phyloP scores from a whole-genome alignment of 1,140 invertebrate species.

The Nephila pilipes region DNA sequence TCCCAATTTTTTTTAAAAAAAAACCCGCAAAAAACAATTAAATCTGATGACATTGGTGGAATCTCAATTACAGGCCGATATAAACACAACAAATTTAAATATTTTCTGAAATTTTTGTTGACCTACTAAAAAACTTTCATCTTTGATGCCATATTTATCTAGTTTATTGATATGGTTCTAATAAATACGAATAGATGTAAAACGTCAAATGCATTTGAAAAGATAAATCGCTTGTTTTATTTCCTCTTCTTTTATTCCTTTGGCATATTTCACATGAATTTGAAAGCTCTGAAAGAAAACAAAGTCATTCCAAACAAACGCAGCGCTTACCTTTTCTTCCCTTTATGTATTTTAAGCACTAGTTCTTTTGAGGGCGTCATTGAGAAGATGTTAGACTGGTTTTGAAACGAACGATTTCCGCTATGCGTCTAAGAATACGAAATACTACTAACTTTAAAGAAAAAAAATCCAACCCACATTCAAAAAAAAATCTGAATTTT shows the following conservation, averaged over 20 bases:
- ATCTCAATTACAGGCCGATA: no score
- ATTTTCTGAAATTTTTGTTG: no score
- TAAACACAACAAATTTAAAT: no score
- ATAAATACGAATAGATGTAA: no score
- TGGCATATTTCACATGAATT: neutral
- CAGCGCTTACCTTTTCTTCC: neutral
- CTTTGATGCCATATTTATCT: no score
- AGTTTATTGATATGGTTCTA: no score
- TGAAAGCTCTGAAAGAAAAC: neutral
- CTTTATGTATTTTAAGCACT: neutral
- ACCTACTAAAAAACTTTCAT: no score
- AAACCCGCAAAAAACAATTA: no score
- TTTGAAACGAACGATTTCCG: neutral
- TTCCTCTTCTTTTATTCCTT: neutral
- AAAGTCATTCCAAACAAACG: neutral
- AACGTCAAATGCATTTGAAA: no score
- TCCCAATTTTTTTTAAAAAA: no score
- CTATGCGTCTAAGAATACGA: neutral
- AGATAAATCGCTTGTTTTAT: neutral
- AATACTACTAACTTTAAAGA: neutral
- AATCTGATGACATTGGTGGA: no score
- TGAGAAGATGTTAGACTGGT: neutral
- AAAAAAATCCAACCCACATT: slow-evolving; percentile 6
- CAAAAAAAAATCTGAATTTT: neutral
- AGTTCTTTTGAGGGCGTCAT: neutral